These are phyloP conservation scores for Cataglyphis cursor DNA, from an alignment of 2,888 invertebrate genomes.

Conservation along the genomic window DNA sequence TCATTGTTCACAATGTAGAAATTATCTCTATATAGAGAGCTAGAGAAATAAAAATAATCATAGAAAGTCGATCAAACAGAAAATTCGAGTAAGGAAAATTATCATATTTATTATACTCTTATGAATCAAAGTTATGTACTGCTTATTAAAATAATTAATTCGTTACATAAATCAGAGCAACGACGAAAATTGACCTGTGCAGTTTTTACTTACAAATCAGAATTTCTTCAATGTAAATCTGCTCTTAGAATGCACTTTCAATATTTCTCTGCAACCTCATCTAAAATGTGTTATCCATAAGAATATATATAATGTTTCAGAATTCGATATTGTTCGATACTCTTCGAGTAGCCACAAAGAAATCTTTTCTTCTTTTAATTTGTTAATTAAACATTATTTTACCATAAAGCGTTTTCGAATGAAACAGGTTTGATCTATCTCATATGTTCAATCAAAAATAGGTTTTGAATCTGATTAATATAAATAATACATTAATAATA, in stretches of 20 bases:
- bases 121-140: background rate
- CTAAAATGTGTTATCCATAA: too few species aligned
- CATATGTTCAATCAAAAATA: too few species aligned
- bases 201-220: background rate
- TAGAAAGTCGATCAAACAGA: background rate
- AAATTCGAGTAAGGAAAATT: background rate
- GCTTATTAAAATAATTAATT: background rate
- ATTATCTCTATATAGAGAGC: background rate
- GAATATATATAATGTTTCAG: too few species aligned
- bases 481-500: too few species aligned
- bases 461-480: too few species aligned
- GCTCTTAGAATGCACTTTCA: background rate
- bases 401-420: too few species aligned
- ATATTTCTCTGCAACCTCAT: background rate
- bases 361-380: too few species aligned
- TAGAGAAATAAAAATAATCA: background rate
- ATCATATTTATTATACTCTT: background rate
- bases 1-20: constrained; percentile 67
- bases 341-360: too few species aligned
- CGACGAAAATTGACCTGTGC: background rate
- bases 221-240: background rate
- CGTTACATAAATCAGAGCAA: background rate
- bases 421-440: too few species aligned
- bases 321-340: too few species aligned
- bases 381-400: too few species aligned